A percentile compares a stretch with the other conserved stretches of the same genome.
phyloP scores from a whole-genome alignment of 2,888 invertebrate species.

The Calliopum simillimum region DNA sequence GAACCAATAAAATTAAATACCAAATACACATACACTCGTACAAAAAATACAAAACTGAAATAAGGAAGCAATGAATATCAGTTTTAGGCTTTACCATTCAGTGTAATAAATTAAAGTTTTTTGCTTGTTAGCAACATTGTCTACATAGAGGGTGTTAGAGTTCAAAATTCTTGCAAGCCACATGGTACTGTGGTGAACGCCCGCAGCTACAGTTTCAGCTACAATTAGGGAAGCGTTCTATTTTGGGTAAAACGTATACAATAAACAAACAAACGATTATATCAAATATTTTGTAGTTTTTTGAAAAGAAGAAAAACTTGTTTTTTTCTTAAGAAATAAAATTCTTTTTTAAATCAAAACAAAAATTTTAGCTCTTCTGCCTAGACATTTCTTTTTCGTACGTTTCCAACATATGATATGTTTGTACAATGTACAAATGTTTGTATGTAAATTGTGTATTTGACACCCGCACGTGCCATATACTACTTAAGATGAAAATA shows the following conservation, averaged over 20 bases:
- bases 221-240: constrained; percentile 12
- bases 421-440: no score
- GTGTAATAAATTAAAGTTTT: neutral
- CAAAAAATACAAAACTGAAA: no score
- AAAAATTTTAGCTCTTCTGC: neutral
- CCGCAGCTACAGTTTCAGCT: neutral
- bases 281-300: neutral
- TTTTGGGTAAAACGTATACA: constrained; percentile 25
- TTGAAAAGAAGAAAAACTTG: neutral
- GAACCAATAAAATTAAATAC: no score
- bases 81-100: no score
- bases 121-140: constrained; percentile 15
- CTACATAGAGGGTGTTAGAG: constrained; percentile 12
- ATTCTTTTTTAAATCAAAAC: constrained; percentile 10
- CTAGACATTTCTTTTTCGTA: no score
- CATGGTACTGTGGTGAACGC: neutral
- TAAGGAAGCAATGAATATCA: no score
- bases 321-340: constrained; percentile 19
- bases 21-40: no score
- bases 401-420: no score
- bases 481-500: no score
- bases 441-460: no score
- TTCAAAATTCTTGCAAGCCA: constrained; percentile 15
- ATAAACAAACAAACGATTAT: constrained; percentile 15
- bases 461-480: no score